Evolutionary conservation across 2,113 vertebrate genomes (phyloP).

Genomic region (Pogonocichla stellata): DNA sequence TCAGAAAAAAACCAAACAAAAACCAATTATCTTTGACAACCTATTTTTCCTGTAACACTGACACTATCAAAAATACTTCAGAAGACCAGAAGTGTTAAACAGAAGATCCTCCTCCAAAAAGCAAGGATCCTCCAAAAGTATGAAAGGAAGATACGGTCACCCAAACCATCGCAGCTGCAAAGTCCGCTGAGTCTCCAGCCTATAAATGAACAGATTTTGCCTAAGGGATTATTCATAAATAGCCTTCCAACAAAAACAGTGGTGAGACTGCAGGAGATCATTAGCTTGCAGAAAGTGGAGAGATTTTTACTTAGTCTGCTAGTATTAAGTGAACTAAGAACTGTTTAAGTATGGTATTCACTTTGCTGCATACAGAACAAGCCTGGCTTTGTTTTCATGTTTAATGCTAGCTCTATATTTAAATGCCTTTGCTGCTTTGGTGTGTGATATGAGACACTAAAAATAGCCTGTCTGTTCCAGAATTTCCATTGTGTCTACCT

Average conservation of each 20-base stretch:
- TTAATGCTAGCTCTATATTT: slow-evolving; percentile 31
- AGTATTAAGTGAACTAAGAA: not conserved
- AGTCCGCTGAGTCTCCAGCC: not conserved
- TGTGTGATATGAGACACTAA: not conserved
- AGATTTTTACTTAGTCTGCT: not conserved
- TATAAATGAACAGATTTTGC: not conserved
- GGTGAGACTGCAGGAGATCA: not conserved
- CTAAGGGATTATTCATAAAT: not conserved
- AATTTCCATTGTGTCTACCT: slow-evolving; percentile 17
- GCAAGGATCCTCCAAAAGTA: not conserved
- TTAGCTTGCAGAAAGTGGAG: not conserved
- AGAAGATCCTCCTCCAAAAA: not conserved
- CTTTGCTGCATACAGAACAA: slow-evolving; percentile 18
- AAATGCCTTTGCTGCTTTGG: slow-evolving; percentile 4
- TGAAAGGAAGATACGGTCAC: not conserved
- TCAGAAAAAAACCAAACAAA: not conserved
- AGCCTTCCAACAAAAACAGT: slow-evolving; percentile 22
- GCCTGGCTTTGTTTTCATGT: slow-evolving; percentile 28
- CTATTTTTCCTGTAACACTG: not conserved
- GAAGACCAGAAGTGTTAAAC: not conserved
- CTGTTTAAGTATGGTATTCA: not conserved
- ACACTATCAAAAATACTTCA: not conserved
- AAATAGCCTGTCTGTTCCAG: not conserved
- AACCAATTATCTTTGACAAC: not conserved
- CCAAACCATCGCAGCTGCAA: not conserved